These are phyloP conservation scores for Chromis chromis DNA, from an alignment of 2,797 vertebrate species.

Conservation along the genomic window DNA sequence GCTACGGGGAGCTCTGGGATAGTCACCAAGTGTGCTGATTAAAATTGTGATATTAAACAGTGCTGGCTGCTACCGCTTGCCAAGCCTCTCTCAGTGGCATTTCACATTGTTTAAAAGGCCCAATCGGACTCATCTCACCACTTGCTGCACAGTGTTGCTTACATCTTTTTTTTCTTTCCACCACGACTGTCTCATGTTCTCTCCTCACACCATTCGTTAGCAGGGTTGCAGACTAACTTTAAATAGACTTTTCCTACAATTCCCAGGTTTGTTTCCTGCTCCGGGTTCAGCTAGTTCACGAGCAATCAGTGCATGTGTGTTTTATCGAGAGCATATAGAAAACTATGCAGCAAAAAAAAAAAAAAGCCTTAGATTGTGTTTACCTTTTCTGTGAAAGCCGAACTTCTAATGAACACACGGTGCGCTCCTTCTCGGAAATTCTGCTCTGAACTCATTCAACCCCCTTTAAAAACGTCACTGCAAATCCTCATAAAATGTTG, in stretches of 20 bases:
- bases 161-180: constrained; percentile 46
- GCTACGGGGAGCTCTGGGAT: constrained; percentile 77
- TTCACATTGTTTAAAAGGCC: constrained; percentile 79
- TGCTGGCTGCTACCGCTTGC: constrained; percentile 73
- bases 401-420: constrained; percentile 62
- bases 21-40: constrained; percentile 80
- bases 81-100: constrained; percentile 76
- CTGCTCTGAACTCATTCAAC: constrained; percentile 76
- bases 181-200: constrained; percentile 62
- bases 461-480: constrained; percentile 72
- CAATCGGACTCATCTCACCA: constrained; percentile 66
- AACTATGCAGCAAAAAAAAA: constrained; percentile 14
- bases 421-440: constrained; percentile 71
- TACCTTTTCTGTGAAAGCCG: constrained; percentile 64
- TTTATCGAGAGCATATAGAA: constrained; percentile 41
- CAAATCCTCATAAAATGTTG: constrained; percentile 77
- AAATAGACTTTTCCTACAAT: constrained; percentile 66
- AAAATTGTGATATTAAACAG: constrained; percentile 84
- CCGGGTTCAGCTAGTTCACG: constrained; percentile 40
- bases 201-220: constrained; percentile 54
- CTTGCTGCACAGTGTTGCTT: constrained; percentile 64
- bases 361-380: constrained; percentile 61
- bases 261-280: constrained; percentile 48
- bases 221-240: constrained; percentile 56
- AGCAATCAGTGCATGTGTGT: constrained; percentile 2